Conservation (phyloP, 2,888 invertebrate genomes). For the Lochmaea crataegi region DNA sequence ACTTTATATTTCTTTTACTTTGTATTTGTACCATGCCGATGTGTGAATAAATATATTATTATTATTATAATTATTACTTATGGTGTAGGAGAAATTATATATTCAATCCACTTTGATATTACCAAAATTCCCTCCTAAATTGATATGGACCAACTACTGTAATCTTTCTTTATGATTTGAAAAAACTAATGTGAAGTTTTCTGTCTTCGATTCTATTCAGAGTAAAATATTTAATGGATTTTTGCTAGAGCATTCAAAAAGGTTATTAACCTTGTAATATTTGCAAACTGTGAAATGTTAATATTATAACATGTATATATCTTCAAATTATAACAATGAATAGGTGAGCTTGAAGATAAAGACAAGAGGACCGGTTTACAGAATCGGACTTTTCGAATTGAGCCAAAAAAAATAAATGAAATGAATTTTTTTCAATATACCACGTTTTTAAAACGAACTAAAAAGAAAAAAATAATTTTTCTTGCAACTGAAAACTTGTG, state of each 20-base stretch:
- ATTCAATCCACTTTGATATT: neutral
- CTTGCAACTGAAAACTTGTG: too few species aligned
- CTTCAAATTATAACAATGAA: constrained; percentile 5
- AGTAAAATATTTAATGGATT: neutral
- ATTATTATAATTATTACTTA: too few species aligned
- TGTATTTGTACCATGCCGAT: too few species aligned
- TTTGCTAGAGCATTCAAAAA: neutral
- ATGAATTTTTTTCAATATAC: too few species aligned
- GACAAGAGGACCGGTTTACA: neutral
- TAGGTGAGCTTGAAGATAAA: neutral
- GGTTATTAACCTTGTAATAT: constrained; percentile 3
- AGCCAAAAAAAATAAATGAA: too few species aligned
- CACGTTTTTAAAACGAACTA: too few species aligned
- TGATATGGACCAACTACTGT: neutral
- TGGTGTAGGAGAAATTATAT: neutral
- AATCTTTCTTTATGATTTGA: neutral
- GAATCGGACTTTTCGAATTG: neutral
- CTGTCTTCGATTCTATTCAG: neutral
- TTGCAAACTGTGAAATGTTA: constrained; percentile 1
- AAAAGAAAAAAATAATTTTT: too few species aligned
- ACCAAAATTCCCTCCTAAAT: neutral
- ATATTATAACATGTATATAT: neutral
- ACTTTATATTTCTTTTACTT: too few species aligned
- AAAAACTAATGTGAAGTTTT: neutral
- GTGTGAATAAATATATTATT: too few species aligned